These are phyloP conservation scores for Pterocles gutturalis DNA, from an alignment of 2,113 vertebrate species.

Conservation along the genomic window DNA sequence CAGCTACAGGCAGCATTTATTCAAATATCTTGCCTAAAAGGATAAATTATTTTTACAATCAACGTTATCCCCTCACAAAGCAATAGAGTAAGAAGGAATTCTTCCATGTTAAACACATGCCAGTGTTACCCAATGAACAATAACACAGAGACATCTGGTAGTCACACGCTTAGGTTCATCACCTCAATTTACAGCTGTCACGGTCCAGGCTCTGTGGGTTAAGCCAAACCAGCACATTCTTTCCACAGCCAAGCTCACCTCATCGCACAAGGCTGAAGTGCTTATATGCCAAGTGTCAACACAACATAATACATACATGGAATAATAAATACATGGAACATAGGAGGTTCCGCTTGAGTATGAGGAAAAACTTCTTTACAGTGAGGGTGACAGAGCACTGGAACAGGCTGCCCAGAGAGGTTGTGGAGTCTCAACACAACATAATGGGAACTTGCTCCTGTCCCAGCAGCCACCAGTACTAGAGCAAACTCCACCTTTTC, in stretches of 20 bases:
- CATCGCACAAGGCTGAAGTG: accelerated
- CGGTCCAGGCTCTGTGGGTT: neutral
- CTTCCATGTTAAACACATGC: neutral
- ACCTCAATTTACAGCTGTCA: neutral
- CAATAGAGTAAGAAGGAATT: neutral
- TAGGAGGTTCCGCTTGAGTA: no score
- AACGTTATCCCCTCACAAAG: neutral
- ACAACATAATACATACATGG: accelerated
- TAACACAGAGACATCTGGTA: neutral
- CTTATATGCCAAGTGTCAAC: neutral
- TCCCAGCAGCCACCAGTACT: neutral
- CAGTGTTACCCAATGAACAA: neutral
- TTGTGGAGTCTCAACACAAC: no score
- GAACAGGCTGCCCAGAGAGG: no score
- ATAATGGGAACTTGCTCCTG: neutral
- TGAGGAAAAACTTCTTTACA: no score
- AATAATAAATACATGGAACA: no score
- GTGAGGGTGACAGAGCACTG: no score
- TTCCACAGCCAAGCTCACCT: neutral
- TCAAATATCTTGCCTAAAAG: neutral
- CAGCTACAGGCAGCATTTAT: neutral
- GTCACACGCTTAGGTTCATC: neutral
- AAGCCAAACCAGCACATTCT: neutral
- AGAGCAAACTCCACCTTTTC: neutral
- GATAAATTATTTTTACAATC: neutral